Conservation (phyloP, 2,888 invertebrate genomes). For the Cordilura impudica region DNA sequence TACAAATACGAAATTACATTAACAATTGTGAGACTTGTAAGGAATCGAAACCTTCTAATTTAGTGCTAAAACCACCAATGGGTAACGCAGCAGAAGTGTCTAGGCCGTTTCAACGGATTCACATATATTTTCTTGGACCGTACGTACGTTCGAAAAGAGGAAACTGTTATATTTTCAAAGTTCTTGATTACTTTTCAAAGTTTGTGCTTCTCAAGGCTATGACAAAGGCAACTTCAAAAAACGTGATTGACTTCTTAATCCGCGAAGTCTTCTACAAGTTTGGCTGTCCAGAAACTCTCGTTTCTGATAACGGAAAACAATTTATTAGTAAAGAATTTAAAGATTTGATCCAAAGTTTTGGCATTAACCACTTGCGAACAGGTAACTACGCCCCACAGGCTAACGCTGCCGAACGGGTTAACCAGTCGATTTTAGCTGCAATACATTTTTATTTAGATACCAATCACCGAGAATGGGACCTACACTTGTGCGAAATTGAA, state of each 20-base stretch:
- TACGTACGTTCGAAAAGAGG: no score
- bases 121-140: no score
- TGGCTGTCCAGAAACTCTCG: not conserved
- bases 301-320: not conserved
- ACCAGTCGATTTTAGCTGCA: not conserved
- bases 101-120: no score
- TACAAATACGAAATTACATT: no score
- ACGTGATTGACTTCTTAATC: not conserved
- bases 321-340: no score
- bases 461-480: not conserved
- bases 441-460: not conserved
- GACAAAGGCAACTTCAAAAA: not conserved
- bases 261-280: not conserved
- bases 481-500: not conserved
- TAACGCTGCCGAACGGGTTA: not conserved
- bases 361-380: no score
- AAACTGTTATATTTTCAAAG: not conserved
- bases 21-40: no score
- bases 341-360: no score
- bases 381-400: not conserved
- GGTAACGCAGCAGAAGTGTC: no score
- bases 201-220: not conserved
- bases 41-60: no score
- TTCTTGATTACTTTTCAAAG: not conserved
- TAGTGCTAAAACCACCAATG: no score